A percentile compares a stretch with the other conserved stretches of the same genome.
phyloP scores from a whole-genome alignment of 92 coral and sea anemone genomes.

The Diadumene lineata region DNA sequence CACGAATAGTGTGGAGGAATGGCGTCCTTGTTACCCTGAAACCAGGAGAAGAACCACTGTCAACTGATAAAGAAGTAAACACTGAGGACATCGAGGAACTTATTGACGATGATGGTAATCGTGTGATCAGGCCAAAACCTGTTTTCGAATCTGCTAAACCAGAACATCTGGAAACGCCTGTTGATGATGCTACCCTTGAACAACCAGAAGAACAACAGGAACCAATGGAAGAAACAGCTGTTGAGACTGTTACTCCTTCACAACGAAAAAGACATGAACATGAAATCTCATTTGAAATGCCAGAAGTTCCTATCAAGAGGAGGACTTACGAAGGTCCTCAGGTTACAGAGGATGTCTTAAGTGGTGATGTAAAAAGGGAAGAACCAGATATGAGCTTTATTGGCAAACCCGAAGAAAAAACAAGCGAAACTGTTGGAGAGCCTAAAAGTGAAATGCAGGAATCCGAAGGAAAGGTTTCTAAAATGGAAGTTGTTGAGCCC shows the following conservation, averaged over 20 bases:
- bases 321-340: conserved; percentile 10
- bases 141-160: too few species aligned
- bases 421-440: conserved; percentile 1
- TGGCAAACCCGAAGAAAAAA: conserved; percentile 1
- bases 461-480: background rate
- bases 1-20: conserved; percentile 35
- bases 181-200: too few species aligned
- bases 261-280: conserved; percentile 30
- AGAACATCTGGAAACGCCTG: too few species aligned
- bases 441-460: conserved; percentile 1
- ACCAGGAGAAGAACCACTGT: conserved; percentile 41
- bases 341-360: conserved; percentile 24
- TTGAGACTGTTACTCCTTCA: conserved; percentile 23
- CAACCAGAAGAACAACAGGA: too few species aligned
- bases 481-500: conserved; percentile 6
- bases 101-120: too few species aligned
- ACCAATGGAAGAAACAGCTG: background rate
- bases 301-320: conserved; percentile 36
- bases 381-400: conserved; percentile 2
- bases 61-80: too few species aligned
- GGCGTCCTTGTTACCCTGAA: too few species aligned
- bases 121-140: too few species aligned
- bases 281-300: conserved; percentile 22
- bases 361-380: conserved; percentile 20
- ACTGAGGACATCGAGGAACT: too few species aligned